Evolutionary conservation across 2,113 vertebrate genomes (phyloP).

Genomic region (Aspiorhynchus laticeps): DNA sequence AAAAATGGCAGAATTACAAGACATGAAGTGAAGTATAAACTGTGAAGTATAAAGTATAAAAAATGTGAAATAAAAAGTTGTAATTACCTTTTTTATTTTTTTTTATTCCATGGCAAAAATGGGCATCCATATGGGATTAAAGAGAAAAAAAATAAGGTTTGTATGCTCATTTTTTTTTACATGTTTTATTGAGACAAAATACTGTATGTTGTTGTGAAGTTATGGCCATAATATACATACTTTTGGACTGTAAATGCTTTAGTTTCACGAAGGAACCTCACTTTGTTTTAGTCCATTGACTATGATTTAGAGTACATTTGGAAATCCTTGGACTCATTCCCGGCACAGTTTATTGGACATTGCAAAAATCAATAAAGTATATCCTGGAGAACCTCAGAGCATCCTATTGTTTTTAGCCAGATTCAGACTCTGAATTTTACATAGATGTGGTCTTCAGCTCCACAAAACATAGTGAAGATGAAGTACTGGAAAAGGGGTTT

Average conservation of each 20-base stretch:
- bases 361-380: slow-evolving; percentile 11
- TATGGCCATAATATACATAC: not conserved
- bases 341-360: slow-evolving; percentile 1
- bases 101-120: too few species aligned
- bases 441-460: not conserved
- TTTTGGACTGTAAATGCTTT: not conserved
- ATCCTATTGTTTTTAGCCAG: not conserved
- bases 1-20: too few species aligned
- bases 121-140: not conserved
- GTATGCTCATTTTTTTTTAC: not conserved
- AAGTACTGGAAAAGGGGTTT: not conserved
- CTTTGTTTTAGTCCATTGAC: slow-evolving; percentile 1
- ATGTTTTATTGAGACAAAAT: not conserved
- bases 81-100: too few species aligned
- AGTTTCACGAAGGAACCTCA: not conserved
- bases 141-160: not conserved
- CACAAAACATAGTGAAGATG: slow-evolving; percentile 4
- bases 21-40: too few species aligned
- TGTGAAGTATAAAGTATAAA: too few species aligned
- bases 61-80: too few species aligned
- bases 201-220: not conserved
- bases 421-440: not conserved
- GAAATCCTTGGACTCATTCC: slow-evolving; percentile 26
- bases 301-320: not conserved
- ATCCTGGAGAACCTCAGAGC: slow-evolving; percentile 8